These are phyloP conservation scores for Sinelater perroti DNA, from an alignment of 2,888 invertebrate genomes.

Conservation along the genomic window DNA sequence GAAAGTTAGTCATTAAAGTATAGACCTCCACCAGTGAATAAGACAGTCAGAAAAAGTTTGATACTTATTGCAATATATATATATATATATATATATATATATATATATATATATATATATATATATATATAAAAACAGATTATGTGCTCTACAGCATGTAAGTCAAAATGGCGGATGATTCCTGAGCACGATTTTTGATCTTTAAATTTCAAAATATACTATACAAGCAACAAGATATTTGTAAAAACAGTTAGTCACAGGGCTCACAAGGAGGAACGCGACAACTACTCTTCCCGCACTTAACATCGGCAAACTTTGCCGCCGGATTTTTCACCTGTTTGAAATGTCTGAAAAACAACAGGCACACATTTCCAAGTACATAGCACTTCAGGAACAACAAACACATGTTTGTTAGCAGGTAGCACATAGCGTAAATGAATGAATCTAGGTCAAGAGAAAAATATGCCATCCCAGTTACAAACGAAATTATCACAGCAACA, in stretches of 20 bases:
- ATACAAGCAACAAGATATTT: slow-evolving; percentile 6
- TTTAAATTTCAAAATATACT: not conserved
- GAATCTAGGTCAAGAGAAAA: slow-evolving; percentile 7
- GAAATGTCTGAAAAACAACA: too few species aligned
- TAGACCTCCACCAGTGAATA: slow-evolving; percentile 40
- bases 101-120: too few species aligned
- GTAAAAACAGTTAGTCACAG: not conserved
- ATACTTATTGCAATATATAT: too few species aligned
- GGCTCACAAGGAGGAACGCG: slow-evolving; percentile 5
- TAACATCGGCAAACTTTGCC: not conserved
- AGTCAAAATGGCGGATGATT: not conserved
- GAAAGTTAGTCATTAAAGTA: slow-evolving; percentile 57
- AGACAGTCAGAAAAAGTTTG: too few species aligned
- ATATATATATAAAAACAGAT: too few species aligned
- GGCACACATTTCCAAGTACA: slow-evolving; percentile 2
- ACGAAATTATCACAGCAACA: not conserved
- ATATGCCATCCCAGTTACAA: slow-evolving; percentile 2
- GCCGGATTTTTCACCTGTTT: not conserved
- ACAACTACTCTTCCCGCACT: too few species aligned
- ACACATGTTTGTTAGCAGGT: not conserved
- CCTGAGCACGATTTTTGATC: not conserved
- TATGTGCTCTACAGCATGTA: slow-evolving; percentile 5
- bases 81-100: too few species aligned
- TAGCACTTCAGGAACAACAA: slow-evolving; percentile 2
- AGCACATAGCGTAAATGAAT: slow-evolving; percentile 1